Evolutionary conservation across 2,113 vertebrate genomes (phyloP), one percentile per base, ranked within the genome.

Genomic region (Tonatia bakeri): DNA sequence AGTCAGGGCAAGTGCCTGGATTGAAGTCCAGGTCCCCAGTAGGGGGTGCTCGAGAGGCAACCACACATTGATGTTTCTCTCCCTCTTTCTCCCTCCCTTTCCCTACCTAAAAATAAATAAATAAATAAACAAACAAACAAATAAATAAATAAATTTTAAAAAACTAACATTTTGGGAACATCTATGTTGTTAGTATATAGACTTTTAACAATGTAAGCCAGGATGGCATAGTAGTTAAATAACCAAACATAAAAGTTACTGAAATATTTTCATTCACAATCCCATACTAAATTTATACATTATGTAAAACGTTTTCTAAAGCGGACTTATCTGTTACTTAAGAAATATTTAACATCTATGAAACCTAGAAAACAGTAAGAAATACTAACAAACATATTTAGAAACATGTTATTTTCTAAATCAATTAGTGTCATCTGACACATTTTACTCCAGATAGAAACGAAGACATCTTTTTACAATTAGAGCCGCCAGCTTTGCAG

Each of bases 341-440:
- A 94, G 43, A 64, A 84, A 92, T 14, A 89, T 19, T 11, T 26
- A 91, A 59, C 17, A 89, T 89, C 38, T 79, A 36, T 61, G n/a
- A 95, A 92, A 67, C 14, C 12, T 52, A 85, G 4, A 95, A 91
- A 87, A 54, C 40, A 70, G 43, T 52, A 69, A 86, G 33, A 90
- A 87, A 87, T 79, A 64, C 4, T 95, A 95, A 40, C 4, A 96
- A 95, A 40, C 22, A 92, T 38, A 64, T 80, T 87, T 84, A 81
- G 64, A 96, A 96, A 94, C 26, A 50, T 47, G 40, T 67, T 73
- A 82, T 90, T 92, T 95, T 92, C 43, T 52, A 90, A 93, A 56
- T 69, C 70, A 80, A 61, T 70, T 77, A 89, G 22, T 87, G 17
- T 64, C 38, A 76, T 85, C 50, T 94, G 79, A 92, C 22, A 64